Percentiles rank a stretch among this genome's conserved stretches.
Conservation (phyloP, 1,140 invertebrate species). For the Ceratina calcarata region DNA sequence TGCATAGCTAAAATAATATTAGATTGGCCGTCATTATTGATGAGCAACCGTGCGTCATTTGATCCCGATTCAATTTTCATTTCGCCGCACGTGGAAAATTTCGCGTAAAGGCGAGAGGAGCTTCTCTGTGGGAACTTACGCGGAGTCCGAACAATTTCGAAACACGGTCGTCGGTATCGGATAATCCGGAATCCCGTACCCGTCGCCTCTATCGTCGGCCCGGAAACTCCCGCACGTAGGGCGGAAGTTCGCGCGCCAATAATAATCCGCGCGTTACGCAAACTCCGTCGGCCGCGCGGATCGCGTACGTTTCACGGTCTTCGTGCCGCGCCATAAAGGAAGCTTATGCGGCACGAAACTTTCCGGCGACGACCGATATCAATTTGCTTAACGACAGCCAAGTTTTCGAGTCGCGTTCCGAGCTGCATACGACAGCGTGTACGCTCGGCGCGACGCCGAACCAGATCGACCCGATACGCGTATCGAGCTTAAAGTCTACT, state of each 20-base stretch:
- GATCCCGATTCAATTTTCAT: too few relatives aligned
- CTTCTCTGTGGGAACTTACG: too few relatives aligned
- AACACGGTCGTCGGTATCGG: neutral
- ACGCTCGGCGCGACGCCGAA: too few relatives aligned
- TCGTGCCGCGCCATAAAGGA: slow-evolving; percentile 21
- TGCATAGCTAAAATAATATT: too few relatives aligned
- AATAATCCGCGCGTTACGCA: slow-evolving; percentile 31
- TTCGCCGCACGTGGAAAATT: too few relatives aligned
- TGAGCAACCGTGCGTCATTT: too few relatives aligned
- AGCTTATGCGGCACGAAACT: slow-evolving; percentile 47
- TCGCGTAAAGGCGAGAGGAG: too few relatives aligned
- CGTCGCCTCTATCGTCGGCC: neutral
- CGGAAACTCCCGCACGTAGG: neutral
- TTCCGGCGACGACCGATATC: slow-evolving; percentile 55
- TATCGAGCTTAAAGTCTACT: too few relatives aligned
- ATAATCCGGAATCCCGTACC: slow-evolving; percentile 19
- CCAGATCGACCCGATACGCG: too few relatives aligned
- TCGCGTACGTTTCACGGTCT: slow-evolving; percentile 7
- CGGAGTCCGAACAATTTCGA: slow-evolving; percentile 3
- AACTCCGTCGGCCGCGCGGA: neutral
- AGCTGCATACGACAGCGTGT: neutral
- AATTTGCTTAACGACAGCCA: slow-evolving; percentile 59
- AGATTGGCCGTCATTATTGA: too few relatives aligned
- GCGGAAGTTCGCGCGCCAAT: slow-evolving; percentile 13
- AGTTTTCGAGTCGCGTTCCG: slow-evolving; percentile 37